Base-by-base conservation (phyloP, 1,140 invertebrate genomes). In the Tigriopus japonicus region DNA sequence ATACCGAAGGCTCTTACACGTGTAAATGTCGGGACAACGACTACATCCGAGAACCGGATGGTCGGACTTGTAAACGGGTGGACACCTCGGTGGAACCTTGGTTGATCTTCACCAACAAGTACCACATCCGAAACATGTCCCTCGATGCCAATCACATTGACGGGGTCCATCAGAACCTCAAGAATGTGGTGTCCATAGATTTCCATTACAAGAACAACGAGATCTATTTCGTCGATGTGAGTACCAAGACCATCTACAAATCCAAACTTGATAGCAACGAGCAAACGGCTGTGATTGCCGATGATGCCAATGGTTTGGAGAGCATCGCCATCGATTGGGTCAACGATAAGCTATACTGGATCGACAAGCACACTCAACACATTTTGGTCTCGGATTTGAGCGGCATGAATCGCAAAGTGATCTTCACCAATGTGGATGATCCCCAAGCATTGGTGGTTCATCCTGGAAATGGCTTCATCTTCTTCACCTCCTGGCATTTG, bases 311-410 rank as follows among this genome's bases (percentile, higher is more conserved):
- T 66, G 91, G 91, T 12, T 74, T 95, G 14, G 93, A 98, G 76
- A 94, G 92, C n/a, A 81, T 98, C 15, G 84, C 90, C 0, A 78
- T 98, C 6, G 95, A 98, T 71, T 98, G 95, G 95, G 79, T 98
- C 24, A 91, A 84, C 6, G 78, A 89, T 54, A 98, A 98, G 71
- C 72, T 98, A 0, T 98, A 98, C 69, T 97, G 92, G 91, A 73
- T 97, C n/a, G 94, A 98, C 69, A 77, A 91, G 54, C 88, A 92
- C 68, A 88, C 87, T 0, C 92, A 92, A 72, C 90, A 94, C 69
- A 71, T 97, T 58, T 86, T 95, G 70, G 88, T 95, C 0, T 68
- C 74, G 55, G 91, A 98, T 71, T 71, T 97, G 52, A 84, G 97
- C 71, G 95, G 94, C 13, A 92, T 86, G 0, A 87, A 84, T 67